These are phyloP conservation scores for Ara ararauna DNA, from an alignment of 2,797 vertebrate species.

Conservation along the genomic window DNA sequence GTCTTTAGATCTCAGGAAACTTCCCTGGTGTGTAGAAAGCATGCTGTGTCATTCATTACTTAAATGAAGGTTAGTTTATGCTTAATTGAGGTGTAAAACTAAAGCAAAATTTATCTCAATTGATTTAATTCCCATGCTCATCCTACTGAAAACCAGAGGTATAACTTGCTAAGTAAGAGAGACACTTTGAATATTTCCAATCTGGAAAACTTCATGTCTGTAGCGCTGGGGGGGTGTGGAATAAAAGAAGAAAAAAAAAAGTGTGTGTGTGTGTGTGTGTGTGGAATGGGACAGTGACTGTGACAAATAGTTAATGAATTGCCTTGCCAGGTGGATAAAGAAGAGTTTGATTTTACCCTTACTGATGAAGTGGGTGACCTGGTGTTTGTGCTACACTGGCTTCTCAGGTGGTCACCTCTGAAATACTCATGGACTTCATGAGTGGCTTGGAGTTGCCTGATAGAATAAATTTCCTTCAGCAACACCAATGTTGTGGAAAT, in stretches of 20 bases:
- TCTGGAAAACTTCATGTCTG: neutral
- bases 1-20: neutral
- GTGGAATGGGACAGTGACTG: neutral
- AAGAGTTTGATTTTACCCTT: neutral
- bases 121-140: neutral
- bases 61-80: slow-evolving; percentile 51
- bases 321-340: neutral
- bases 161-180: neutral
- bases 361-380: neutral
- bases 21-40: neutral
- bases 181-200: neutral
- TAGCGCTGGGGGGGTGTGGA: accelerated
- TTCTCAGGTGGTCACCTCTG: neutral
- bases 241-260: neutral
- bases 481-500: neutral
- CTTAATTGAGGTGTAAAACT: slow-evolving; percentile 22
- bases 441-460: neutral
- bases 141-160: neutral
- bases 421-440: neutral
- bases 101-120: neutral
- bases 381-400: neutral
- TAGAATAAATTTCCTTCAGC: neutral
- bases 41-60: neutral
- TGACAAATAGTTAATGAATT: neutral
- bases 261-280: neutral